Evolutionary conservation across 1,140 invertebrate species (phyloP).

Genomic region (Cydia strobilella): DNA sequence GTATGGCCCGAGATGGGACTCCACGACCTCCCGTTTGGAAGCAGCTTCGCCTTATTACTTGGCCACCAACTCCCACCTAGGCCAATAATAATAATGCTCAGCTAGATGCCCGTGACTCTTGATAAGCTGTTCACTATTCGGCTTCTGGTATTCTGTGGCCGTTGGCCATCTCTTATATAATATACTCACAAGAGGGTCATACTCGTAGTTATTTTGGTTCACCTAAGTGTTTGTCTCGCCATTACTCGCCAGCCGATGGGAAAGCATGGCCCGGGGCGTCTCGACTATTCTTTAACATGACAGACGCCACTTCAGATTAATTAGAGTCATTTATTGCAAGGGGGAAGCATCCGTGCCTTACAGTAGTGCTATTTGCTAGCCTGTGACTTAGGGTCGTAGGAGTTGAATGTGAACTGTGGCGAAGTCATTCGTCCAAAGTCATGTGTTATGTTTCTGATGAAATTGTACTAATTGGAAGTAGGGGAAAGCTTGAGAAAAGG

Average conservation of each 20-base stretch:
- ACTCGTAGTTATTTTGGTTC: background rate
- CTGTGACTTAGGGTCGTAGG: conserved; percentile 6
- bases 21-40: too few species aligned
- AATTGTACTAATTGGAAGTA: background rate
- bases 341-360: conserved; percentile 59
- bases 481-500: too few species aligned
- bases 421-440: background rate
- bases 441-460: background rate
- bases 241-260: conserved; percentile 31
- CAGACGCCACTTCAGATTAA: conserved; percentile 73
- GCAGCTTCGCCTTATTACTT: too few species aligned
- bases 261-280: conserved; percentile 37
- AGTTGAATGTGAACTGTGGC: background rate
- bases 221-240: background rate
- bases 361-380: conserved; percentile 37
- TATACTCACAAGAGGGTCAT: too few species aligned
- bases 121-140: too few species aligned
- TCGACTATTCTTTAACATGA: conserved; percentile 73
- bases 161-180: too few species aligned
- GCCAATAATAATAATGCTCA: too few species aligned
- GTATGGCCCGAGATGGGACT: too few species aligned
- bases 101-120: too few species aligned
- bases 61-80: too few species aligned
- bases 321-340: conserved; percentile 71
- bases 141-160: too few species aligned